Base-by-base conservation (phyloP, 2,797 vertebrate species). In the Phrynocephalus guinanensis region DNA sequence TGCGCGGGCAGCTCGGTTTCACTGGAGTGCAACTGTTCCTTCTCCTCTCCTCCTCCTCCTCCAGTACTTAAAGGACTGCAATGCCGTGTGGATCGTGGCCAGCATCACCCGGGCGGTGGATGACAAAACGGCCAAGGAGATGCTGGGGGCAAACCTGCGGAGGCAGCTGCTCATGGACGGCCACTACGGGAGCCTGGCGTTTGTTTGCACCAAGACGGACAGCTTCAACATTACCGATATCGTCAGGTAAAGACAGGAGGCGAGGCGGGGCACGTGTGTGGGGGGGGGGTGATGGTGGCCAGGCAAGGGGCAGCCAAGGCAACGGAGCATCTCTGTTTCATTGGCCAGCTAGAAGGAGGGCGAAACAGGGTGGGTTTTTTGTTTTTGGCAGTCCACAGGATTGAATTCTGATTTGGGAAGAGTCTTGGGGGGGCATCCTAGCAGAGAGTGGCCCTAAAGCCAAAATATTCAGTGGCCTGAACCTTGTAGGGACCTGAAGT, bases 131-230 rank as follows among this genome's bases (percentile, higher is more conserved):
- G 90, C 91, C 16, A 92, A 84, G 33, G 91, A 92, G 68, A 72
- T 89, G 71, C 83, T 92, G 86, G 86, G 63, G 5, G 44, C 48
- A 1, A 86, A 52, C 50, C 48, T 91, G 44, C 90, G 84, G 9
- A 63, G 91, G 18, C 91, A 92, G 70, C 90, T 92, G n/a, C 82
- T 89, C 20, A 89, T 92, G 91, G 91, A 92, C 6, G 91, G 91
- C 11, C 91, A 63, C 7, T 84, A 68, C 1, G 77, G 90, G 30
- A 80, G 77, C 82, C 75, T 92, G 44, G 91, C 91, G 3, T 89
- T 92, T 13, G 16, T 92, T 26, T 92, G 91, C 38, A 92, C 91
- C 50, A 89, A 92, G 88, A 88, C 91, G 0, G 91, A 92, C 48
- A 76, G 78, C 38, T 91, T 87, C 6, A 92, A 86, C 3, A 38